Base-by-base conservation (phyloP, 2,888 invertebrate genomes). In the Siphlonurus alternatus region DNA sequence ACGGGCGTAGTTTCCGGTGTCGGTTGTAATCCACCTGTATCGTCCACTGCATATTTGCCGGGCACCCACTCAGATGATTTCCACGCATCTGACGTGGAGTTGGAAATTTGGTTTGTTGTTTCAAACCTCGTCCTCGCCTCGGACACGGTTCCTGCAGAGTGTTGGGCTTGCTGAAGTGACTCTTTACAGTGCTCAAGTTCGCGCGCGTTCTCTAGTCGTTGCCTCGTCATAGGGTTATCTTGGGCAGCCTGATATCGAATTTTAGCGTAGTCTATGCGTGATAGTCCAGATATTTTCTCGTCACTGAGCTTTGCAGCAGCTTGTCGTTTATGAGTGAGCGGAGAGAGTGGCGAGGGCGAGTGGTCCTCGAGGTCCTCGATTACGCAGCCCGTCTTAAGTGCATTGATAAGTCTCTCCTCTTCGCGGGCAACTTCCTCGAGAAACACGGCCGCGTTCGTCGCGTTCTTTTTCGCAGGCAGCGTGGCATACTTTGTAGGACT, bases 381-480 rank as follows among this genome's bases (percentile, higher is more conserved):
- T 2, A 85, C 76, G 25, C 80, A 80, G 18, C 89, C 89, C 24
- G 88, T 88, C 71, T 89, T 86, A 66, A 90, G 75, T 10, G 89
- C 89, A 70, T 88, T 84, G 69, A 90, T 83, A 67, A 90, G 78
- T 63, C 87, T 79, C 74, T 89, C 89, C 73, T 90, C 89, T 72
- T 89, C 89, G 25, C 87, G 80, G n/a, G 88, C 88, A 3, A 89
- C 88, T 74, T 88, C 87, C 68, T 85, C 81, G 64, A 83, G 76
- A 75, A 67, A 67, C 25, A 22, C 22, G 56, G 56, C 56, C 23
- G 65, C 65, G 22, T 61, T 83, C 77, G 66, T 80, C 67, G 2
- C 66, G 66, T 25, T 65, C 23, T 62, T 66, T 53, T 64, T 68
- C 56, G 69, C 66, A 22, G 70, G 68, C 61, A 69, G 59, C 2